Conservation (phyloP, 2,797 vertebrate species). For the Lerista edwardsae region DNA sequence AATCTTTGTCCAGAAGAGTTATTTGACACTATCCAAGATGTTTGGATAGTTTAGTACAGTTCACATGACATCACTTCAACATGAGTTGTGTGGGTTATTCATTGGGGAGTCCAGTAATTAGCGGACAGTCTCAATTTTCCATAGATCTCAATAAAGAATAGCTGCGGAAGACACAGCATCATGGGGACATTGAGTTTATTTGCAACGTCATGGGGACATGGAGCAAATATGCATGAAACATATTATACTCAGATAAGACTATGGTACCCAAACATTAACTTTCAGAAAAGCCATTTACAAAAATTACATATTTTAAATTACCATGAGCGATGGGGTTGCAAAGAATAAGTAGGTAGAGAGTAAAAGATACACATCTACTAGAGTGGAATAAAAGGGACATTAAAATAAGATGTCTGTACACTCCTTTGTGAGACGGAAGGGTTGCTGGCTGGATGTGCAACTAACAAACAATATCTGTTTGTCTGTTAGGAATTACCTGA, state of each 20-base stretch:
- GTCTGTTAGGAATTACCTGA: conserved; percentile 83
- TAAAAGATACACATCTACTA: conserved; percentile 26
- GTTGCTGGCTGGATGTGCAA: conserved; percentile 27
- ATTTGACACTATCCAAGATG: not conserved
- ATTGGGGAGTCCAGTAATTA: not conserved
- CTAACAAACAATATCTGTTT: conserved; percentile 57
- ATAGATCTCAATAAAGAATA: not conserved
- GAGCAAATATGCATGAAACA: not conserved
- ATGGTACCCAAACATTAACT: conserved; percentile 34
- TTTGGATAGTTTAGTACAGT: not conserved
- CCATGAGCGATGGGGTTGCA: conserved; percentile 25
- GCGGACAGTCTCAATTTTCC: not conserved
- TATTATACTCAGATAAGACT: conserved; percentile 4
- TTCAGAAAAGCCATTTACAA: conserved; percentile 18
- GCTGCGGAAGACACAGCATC: not conserved
- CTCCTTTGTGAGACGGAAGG: conserved; percentile 28
- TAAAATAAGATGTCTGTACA: not conserved
- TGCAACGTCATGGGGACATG: conserved; percentile 2
- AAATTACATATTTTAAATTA: conserved; percentile 49
- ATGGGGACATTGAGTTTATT: conserved; percentile 23
- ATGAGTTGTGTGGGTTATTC: not conserved
- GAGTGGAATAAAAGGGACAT: not conserved
- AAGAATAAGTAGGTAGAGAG: conserved; percentile 10
- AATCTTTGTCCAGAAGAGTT: not conserved
- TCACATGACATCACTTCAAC: not conserved